Evolutionary conservation across 2,888 invertebrate genomes (phyloP).

Genomic region (Eumerus sabulonum): DNA sequence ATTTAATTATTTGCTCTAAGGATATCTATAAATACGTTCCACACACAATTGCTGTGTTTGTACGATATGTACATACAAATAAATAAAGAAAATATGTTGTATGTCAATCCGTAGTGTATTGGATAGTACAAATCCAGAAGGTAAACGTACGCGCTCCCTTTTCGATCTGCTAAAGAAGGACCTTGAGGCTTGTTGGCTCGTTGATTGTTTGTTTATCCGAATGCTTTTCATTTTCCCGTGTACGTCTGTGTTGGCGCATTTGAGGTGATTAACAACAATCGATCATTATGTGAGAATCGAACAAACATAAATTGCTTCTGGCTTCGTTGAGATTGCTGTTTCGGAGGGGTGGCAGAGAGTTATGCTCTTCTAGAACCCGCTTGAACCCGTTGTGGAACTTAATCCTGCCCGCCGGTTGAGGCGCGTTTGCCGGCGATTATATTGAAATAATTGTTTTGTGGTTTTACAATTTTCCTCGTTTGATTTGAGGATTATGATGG

Average conservation of each 20-base stretch:
- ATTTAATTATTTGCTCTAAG: conserved; percentile 68
- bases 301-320: conserved; percentile 42
- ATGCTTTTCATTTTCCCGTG: conserved; percentile 46
- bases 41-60: conserved; percentile 26
- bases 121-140: conserved; percentile 66
- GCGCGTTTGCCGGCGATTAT: conserved; percentile 60
- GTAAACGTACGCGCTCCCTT: conserved; percentile 44
- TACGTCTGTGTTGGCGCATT: conserved; percentile 34
- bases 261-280: conserved; percentile 69
- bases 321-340: not conserved
- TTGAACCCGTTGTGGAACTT: conserved; percentile 25
- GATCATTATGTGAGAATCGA: conserved; percentile 67
- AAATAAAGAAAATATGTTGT: conserved; percentile 67
- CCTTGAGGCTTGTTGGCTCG: conserved; percentile 54
- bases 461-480: conserved; percentile 39
- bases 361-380: not conserved
- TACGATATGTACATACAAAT: conserved; percentile 41
- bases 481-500: conserved; percentile 49
- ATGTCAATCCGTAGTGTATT: conserved; percentile 62
- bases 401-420: conserved; percentile 52
- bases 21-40: conserved; percentile 43
- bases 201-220: conserved; percentile 64
- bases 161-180: conserved; percentile 28
- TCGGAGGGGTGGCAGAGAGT: too few relatives aligned
- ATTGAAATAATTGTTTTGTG: conserved; percentile 64